Evolutionary conservation across 2,888 invertebrate genomes (phyloP), one percentile per base, ranked within the genome.

Genomic region (Dinocampus coccinellae): DNA sequence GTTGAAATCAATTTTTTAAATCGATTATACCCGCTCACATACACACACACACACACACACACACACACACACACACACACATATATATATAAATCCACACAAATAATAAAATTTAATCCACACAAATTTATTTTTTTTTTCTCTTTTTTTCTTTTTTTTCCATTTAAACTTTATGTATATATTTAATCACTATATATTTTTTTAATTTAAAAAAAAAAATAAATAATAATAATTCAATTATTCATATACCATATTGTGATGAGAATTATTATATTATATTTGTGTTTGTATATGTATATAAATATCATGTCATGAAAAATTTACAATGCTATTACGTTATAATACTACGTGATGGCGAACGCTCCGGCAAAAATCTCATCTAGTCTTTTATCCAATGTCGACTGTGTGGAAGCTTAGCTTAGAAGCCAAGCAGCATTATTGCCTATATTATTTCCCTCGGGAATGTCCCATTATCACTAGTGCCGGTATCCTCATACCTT

Each of bases 361-460:
- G 58, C 47, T 7, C n/a, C 16, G 9, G n/a, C n/a, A 20, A 0
- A 16, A 67, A 67, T 67, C 29, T 67, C 67, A 67, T 67, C 42
- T 53, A 36, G 22, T n/a, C 39, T 42, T 39, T 11, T 42, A 34
- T n/a, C 22, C 60, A 22, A 61, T 47, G 52, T 34, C 33, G 52
- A 36, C 36, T 36, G n/a, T 29, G 52, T 20, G 39, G 29, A n/a
- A 67, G 39, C 39, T 33, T 33, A 20, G 58, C 58, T 29, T 4
- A 24, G 1, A 6, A n/a, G 1, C 57, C 11, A 33, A n/a, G 26
- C 16, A 34, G 61, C 34, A 53, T 61, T 68, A 68, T 68, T 53
- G 60, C 47, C 61, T 22, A 61, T 53, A 68, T 61, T 61, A 68
- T 68, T 36, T 11, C 47, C 22, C n/a, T 68, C 52, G n/a, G 22